phyloP scores from a whole-genome alignment of 2,113 vertebrate species.

The Tragelaphus imberbis region DNA sequence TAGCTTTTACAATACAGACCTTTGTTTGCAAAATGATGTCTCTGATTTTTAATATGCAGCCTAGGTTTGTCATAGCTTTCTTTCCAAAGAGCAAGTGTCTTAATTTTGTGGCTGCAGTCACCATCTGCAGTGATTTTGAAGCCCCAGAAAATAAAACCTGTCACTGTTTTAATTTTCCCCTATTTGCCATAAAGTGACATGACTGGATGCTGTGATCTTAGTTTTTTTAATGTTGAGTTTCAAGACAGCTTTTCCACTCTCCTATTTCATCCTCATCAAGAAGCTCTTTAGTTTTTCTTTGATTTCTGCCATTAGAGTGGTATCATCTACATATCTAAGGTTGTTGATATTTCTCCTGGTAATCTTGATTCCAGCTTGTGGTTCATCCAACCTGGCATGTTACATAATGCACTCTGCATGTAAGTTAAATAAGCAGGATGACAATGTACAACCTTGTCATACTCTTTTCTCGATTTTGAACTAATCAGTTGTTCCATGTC shows the following conservation, averaged over 20 bases:
- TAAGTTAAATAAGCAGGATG: not conserved
- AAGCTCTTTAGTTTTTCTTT: not conserved
- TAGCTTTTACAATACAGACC: not conserved
- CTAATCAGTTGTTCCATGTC: not conserved
- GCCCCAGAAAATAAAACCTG: not conserved
- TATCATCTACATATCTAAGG: not conserved
- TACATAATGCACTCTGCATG: not conserved
- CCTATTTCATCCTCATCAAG: not conserved
- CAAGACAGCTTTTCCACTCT: not conserved
- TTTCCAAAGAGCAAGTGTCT: not conserved
- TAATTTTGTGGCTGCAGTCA: not conserved
- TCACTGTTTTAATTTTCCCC: not conserved
- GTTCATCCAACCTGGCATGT: not conserved
- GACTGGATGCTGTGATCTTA: not conserved
- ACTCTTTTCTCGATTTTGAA: not conserved
- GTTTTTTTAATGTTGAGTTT: not conserved
- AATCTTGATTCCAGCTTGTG: not conserved
- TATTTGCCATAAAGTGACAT: not conserved
- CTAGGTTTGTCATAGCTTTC: not conserved
- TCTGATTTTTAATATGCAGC: not conserved
- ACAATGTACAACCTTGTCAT: not conserved
- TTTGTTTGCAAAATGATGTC: not conserved
- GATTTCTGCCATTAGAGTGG: not conserved
- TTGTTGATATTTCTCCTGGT: not conserved
- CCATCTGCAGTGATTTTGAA: not conserved